Evolutionary conservation across 2,888 invertebrate genomes (phyloP), one percentile per base, ranked within the genome.

Genomic region (Hartigia nigra): DNA sequence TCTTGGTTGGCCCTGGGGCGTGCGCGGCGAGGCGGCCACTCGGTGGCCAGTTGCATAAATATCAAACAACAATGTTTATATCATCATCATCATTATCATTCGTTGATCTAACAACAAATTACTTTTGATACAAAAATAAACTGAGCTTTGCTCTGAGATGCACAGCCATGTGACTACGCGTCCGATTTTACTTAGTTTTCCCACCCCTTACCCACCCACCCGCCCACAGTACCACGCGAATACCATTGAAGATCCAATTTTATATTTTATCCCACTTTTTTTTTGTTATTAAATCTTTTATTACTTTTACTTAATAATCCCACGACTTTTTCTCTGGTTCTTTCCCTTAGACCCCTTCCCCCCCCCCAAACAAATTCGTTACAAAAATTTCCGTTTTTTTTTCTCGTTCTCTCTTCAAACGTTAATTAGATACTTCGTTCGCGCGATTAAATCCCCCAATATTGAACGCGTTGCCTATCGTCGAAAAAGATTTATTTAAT

Each of bases 111-210:
- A 88, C 89, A 88, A 90, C 89, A 87, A 88, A 90, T 90, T 86
- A 89, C 84, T 87, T 89, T 84, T 87, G 86, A 89, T 91, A 91
- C 87, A 91, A 91, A 91, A 91, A 91, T 91, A 91, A 91, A 87
- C 89, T 90, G 85, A 91, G 89, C 90, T 90, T 88, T 85, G 90
- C 90, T 89, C 89, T 87, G 86, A 87, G 88, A 89, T 90, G 89
- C 91, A 91, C 91, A 91, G 91, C 91, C 91, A 90, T 90, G 85
- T 88, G 89, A 91, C 89, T 90, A 90, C 88, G 87, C 89, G 88
- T 87, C 87, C 83, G 78, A 79, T 78, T 77, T 79, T 79, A 74
- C 74, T 76, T 76, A 70, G 79, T 79, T 76, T 78, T 77, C 12
- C 78, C 4, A 70, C 3, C 31, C 34, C 36, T 23, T 32, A 72